Percentiles rank a stretch among this genome's conserved stretches.
These are phyloP conservation scores for Chamaea fasciata DNA, from an alignment of 2,113 vertebrate genomes.

Conservation along the genomic window DNA sequence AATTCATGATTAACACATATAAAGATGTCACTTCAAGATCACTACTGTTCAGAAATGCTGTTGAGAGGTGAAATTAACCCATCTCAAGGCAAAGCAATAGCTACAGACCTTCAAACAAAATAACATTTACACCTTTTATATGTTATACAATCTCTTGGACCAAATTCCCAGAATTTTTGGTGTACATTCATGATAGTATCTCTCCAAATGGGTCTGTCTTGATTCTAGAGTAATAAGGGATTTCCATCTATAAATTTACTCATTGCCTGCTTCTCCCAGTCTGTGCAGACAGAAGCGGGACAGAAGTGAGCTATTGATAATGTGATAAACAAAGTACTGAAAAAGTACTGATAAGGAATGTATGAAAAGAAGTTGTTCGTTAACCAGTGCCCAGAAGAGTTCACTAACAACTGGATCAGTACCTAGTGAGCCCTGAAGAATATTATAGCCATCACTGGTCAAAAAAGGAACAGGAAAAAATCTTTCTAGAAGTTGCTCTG, in stretches of 20 bases:
- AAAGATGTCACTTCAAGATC: not conserved
- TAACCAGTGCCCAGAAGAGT: not conserved
- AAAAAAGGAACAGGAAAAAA: not conserved
- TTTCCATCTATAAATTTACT: not conserved
- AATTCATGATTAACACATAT: not conserved
- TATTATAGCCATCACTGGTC: not conserved
- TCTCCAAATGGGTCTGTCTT: not conserved
- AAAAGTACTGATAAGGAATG: not conserved
- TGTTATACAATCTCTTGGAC: not conserved
- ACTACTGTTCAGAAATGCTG: not conserved
- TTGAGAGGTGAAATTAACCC: not conserved
- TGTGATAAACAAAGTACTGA: not conserved
- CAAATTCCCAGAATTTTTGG: not conserved
- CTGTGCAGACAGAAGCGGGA: not conserved
- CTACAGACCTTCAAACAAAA: not conserved
- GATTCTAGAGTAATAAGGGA: not conserved
- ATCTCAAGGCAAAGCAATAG: not conserved
- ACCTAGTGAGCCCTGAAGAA: not conserved
- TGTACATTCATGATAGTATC: not conserved
- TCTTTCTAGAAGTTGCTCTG: not conserved
- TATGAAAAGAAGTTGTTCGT: not conserved
- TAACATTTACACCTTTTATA: not conserved
- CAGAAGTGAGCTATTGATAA: not conserved
- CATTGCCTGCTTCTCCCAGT: not conserved
- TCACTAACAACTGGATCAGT: not conserved